These are phyloP conservation scores for Bettongia penicillata DNA, from an alignment of 2,113 vertebrate genomes.

Conservation along the genomic window DNA sequence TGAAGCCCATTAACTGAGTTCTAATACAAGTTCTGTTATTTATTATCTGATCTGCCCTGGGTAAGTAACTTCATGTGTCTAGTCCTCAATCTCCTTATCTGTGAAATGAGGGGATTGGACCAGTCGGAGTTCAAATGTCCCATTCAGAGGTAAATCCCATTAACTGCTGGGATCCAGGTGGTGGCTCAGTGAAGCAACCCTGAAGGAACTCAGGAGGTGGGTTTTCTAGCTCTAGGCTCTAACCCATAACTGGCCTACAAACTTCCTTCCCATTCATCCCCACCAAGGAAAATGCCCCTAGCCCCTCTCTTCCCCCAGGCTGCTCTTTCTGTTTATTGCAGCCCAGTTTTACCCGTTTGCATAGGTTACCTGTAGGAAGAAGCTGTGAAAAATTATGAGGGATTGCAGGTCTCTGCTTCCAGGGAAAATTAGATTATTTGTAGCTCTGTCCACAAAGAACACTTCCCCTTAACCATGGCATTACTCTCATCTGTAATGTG, in stretches of 20 bases:
- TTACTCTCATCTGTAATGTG: neutral
- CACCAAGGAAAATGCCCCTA: neutral
- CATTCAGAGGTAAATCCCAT: neutral
- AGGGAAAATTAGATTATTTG: neutral
- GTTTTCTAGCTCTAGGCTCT: neutral
- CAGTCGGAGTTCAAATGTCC: neutral
- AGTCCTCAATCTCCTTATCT: neutral
- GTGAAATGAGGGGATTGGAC: neutral
- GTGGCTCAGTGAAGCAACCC: neutral
- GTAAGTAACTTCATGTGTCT: neutral
- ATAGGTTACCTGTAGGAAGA: neutral
- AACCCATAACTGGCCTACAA: neutral
- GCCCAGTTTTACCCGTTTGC: neutral
- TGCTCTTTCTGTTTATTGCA: neutral
- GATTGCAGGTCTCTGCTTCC: neutral
- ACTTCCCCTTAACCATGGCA: neutral
- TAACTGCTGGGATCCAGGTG: neutral
- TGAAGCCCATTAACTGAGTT: neutral
- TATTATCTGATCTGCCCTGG: neutral
- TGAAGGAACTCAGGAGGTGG: neutral
- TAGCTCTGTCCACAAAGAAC: neutral
- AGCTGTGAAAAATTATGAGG: neutral
- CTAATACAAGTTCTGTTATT: neutral
- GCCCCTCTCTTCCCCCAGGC: neutral
- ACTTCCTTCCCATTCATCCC: neutral